These are phyloP conservation scores for Bos indicus DNA, from an alignment of 2,113 vertebrate species.

Conservation along the genomic window DNA sequence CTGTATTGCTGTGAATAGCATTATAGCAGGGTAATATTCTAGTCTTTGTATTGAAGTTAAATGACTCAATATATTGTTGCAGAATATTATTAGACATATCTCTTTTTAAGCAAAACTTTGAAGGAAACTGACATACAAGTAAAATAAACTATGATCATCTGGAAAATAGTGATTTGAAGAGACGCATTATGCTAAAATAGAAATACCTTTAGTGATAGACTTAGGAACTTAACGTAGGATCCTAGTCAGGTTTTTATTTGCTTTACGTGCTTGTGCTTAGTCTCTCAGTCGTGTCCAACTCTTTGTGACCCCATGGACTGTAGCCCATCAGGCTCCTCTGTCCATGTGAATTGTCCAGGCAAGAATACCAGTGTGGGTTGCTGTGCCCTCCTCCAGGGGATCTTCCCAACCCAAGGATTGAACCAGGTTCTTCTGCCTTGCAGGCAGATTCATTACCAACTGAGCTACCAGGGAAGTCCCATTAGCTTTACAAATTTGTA, in stretches of 20 bases:
- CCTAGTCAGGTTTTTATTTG: neutral
- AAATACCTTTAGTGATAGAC: neutral
- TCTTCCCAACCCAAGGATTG: neutral
- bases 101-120: neutral
- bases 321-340: neutral
- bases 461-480: neutral
- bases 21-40: neutral
- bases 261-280: neutral
- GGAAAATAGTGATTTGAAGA: neutral
- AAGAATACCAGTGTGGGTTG: neutral
- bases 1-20: neutral
- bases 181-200: neutral
- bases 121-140: neutral
- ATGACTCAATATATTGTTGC: neutral
- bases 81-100: neutral
- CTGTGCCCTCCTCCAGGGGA: rapidly evolving
- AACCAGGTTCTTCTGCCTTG: neutral
- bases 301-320: neutral
- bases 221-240: neutral
- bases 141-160: neutral
- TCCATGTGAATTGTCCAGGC: neutral
- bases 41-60: neutral
- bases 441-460: neutral
- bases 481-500: neutral
- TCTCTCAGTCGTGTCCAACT: neutral